Percentiles rank a stretch among this genome's conserved stretches.
These are phyloP conservation scores for Sturnira hondurensis DNA, from an alignment of 2,113 vertebrate genomes.

Conservation along the genomic window DNA sequence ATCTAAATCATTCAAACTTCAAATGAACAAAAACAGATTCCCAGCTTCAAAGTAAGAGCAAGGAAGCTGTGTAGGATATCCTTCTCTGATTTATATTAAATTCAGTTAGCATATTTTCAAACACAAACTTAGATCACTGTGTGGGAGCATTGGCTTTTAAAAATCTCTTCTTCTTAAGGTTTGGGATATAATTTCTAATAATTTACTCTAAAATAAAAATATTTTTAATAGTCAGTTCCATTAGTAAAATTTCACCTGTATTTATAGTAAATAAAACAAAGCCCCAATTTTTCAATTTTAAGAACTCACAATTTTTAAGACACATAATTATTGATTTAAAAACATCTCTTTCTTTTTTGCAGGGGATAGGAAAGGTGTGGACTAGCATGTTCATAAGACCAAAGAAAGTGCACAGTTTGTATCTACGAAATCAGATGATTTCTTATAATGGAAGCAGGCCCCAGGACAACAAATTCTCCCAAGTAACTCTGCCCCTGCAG, in stretches of 20 bases:
- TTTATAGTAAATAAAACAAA: background rate
- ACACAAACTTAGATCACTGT: background rate
- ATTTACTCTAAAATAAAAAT: background rate
- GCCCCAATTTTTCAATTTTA: background rate
- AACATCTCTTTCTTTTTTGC: too few relatives aligned
- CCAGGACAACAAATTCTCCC: too few relatives aligned
- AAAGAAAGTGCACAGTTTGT: background rate
- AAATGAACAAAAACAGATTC: background rate
- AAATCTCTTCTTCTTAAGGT: background rate
- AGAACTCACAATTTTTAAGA: background rate
- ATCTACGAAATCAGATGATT: background rate
- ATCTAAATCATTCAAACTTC: background rate
- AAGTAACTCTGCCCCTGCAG: background rate
- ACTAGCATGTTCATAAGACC: too few relatives aligned
- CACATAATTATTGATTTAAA: background rate
- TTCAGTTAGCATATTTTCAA: background rate
- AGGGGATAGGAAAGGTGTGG: background rate
- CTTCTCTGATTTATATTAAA: background rate
- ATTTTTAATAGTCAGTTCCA: background rate
- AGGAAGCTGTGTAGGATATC: background rate
- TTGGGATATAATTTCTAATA: background rate
- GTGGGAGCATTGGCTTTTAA: background rate
- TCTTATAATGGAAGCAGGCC: too few relatives aligned
- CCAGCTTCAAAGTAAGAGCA: background rate
- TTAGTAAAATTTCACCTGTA: background rate